phyloP scores from a whole-genome alignment of 2,888 invertebrate genomes.

The Caradrina clavipalpis region DNA sequence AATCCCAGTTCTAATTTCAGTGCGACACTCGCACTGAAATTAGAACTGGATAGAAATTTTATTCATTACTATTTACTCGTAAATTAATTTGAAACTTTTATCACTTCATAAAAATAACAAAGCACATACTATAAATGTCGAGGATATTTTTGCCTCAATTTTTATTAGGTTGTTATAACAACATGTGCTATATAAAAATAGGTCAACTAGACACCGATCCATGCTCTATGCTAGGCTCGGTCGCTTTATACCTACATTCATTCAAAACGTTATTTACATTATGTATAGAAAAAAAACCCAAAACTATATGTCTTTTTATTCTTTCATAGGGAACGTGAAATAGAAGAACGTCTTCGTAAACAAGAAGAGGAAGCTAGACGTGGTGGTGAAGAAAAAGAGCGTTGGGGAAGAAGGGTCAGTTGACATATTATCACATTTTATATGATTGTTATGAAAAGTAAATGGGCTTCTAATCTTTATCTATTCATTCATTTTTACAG shows the following conservation, averaged over 20 bases:
- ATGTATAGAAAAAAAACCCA: neutral
- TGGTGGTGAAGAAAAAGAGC: conserved; percentile 83
- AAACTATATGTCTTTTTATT: conserved; percentile 4
- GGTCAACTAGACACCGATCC: conserved; percentile 67
- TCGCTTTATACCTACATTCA: conserved; percentile 76
- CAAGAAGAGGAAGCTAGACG: conserved; percentile 88
- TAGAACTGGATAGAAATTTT: no score
- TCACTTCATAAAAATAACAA: neutral
- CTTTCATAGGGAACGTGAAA: conserved; percentile 93
- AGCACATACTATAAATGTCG: conserved; percentile 76
- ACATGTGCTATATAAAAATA: conserved; percentile 53
- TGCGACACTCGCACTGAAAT: no score
- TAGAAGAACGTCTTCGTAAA: conserved; percentile 96
- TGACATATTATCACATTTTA: neutral
- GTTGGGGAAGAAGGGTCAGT: conserved; percentile 84
- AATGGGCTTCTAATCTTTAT: neutral
- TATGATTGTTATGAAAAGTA: neutral
- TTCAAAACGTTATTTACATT: neutral
- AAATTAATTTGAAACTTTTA: neutral
- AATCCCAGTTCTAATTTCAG: no score
- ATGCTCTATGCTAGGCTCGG: conserved; percentile 58
- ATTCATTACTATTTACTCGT: neutral
- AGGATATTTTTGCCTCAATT: conserved; percentile 65
- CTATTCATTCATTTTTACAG: conserved; percentile 68
- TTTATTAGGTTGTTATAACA: conserved; percentile 44